Evolutionary conservation across 2,797 vertebrate genomes (phyloP).

Genomic region (Myotis vivesi): DNA sequence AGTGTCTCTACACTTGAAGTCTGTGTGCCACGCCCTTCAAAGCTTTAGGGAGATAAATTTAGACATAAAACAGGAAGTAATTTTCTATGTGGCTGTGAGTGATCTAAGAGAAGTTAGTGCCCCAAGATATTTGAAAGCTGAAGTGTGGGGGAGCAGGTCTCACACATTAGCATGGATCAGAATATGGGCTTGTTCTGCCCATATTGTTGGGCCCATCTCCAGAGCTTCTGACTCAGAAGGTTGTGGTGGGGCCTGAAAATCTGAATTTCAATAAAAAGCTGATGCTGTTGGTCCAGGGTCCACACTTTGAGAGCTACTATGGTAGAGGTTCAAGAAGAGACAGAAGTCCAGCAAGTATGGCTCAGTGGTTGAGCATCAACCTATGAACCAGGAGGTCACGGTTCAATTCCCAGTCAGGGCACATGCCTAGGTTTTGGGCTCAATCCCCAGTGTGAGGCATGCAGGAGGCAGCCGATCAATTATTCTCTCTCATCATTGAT

Average conservation of each 20-base stretch:
- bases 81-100: conserved; percentile 40
- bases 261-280: background rate
- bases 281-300: background rate
- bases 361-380: too few relatives aligned
- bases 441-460: too few relatives aligned
- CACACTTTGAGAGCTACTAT: background rate
- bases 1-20: background rate
- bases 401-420: too few relatives aligned
- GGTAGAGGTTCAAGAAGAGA: background rate
- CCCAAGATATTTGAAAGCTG: conserved; percentile 11
- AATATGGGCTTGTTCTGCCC: background rate
- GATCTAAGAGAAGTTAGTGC: conserved; percentile 52
- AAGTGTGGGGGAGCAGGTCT: background rate
- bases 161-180: background rate
- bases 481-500: too few relatives aligned
- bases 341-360: background rate
- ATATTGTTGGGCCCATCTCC: too few relatives aligned
- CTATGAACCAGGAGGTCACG: too few relatives aligned
- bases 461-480: too few relatives aligned
- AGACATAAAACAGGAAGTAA: conserved; percentile 76
- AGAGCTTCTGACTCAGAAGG: background rate
- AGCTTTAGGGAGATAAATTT: conserved; percentile 72
- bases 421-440: too few relatives aligned
- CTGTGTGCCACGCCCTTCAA: conserved; percentile 30
- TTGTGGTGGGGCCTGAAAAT: background rate